phyloP scores from a whole-genome alignment of 1,140 invertebrate species.

The Orchesella cincta region DNA sequence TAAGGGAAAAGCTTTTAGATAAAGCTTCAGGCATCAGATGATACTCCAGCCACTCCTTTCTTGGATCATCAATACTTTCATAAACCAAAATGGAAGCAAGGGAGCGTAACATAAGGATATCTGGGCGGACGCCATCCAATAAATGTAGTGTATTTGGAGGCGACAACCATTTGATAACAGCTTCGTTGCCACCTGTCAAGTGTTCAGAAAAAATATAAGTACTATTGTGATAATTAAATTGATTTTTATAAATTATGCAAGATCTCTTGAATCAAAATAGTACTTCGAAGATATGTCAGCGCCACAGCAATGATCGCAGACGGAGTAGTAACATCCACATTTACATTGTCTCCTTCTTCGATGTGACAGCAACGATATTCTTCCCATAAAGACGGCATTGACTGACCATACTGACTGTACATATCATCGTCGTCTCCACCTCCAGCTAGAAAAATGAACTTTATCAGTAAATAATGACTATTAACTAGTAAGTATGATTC shows the following conservation, averaged over 20 bases:
- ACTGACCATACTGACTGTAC: conserved; percentile 45
- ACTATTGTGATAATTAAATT: neutral
- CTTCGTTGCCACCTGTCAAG: conserved; percentile 54
- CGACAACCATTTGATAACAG: conserved; percentile 90
- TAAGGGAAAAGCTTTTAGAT: conserved; percentile 5
- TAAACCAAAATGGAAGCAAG: conserved; percentile 79
- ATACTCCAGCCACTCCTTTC: conserved; percentile 76
- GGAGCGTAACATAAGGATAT: conserved; percentile 83
- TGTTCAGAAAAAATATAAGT: too few species aligned
- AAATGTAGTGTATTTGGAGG: conserved; percentile 87
- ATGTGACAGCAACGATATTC: conserved; percentile 68
- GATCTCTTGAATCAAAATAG: neutral
- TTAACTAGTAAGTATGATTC: neutral
- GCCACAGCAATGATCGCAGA: conserved; percentile 92
- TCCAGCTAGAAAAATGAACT: neutral
- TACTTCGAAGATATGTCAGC: conserved; percentile 71
- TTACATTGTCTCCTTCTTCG: conserved; percentile 87
- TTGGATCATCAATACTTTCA: conserved; percentile 82
- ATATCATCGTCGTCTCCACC: conserved; percentile 42
- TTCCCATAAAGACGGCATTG: conserved; percentile 53
- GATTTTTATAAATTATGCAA: neutral
- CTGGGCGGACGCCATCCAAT: conserved; percentile 88
- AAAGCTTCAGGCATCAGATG: conserved; percentile 40
- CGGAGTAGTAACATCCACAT: conserved; percentile 93
- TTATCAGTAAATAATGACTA: conserved; percentile 42